Evolutionary conservation across 1,140 invertebrate genomes (phyloP).

Genomic region (Sesamia nonagrioides): DNA sequence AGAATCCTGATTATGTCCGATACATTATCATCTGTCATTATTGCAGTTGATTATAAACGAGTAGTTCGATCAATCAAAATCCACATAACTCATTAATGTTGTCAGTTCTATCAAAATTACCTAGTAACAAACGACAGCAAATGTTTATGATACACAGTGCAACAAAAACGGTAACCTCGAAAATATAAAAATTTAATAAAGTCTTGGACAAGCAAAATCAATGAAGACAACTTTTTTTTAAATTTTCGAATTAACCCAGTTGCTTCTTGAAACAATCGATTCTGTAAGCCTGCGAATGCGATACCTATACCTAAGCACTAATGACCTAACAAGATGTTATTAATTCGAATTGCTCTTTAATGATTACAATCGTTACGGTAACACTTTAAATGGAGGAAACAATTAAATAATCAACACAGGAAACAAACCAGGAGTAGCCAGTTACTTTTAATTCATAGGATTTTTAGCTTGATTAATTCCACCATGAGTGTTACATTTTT

Average conservation of each 20-base stretch:
- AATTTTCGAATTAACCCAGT: background rate
- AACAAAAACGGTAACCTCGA: too few species aligned
- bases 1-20: too few species aligned
- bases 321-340: constrained; percentile 41
- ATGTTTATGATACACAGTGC: too few species aligned
- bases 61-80: too few species aligned
- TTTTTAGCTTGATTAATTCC: constrained; percentile 39
- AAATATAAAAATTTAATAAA: too few species aligned
- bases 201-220: too few species aligned
- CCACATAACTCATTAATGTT: too few species aligned
- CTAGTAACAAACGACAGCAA: too few species aligned
- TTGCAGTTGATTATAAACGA: too few species aligned
- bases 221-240: background rate
- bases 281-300: constrained; percentile 7
- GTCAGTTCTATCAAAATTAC: too few species aligned
- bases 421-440: constrained; percentile 28
- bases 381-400: constrained; percentile 41
- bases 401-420: constrained; percentile 50
- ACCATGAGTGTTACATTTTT: constrained; percentile 21
- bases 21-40: too few species aligned
- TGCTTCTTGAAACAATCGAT: constrained; percentile 2
- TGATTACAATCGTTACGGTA: constrained; percentile 46
- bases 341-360: constrained; percentile 30
- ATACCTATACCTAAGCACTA: constrained; percentile 19
- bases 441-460: constrained; percentile 26